These are phyloP conservation scores for Cheumatopsyche charites DNA, from an alignment of 1,140 invertebrate genomes.

Conservation along the genomic window DNA sequence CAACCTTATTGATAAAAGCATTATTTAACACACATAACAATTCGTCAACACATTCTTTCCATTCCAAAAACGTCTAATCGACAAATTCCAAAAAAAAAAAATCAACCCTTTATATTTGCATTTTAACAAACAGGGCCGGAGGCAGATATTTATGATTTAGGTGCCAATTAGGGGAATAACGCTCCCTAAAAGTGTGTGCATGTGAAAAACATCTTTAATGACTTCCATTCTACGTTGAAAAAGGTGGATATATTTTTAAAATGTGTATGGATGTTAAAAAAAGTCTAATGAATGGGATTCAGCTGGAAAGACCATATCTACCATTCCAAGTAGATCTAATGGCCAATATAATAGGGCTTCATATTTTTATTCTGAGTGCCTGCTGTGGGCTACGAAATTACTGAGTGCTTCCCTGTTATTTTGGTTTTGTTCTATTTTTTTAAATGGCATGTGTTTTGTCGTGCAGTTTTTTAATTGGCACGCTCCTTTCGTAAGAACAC, in stretches of 20 bases:
- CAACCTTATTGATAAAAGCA: too few relatives aligned
- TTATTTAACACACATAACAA: too few relatives aligned
- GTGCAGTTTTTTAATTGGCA: too few relatives aligned
- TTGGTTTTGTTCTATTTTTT: too few relatives aligned
- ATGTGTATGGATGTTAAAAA: background rate
- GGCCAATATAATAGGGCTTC: slow-evolving; percentile 28
- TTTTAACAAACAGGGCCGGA: too few relatives aligned
- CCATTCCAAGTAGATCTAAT: slow-evolving; percentile 16
- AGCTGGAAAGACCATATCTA: slow-evolving; percentile 13
- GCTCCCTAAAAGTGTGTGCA: background rate
- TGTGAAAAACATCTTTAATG: slow-evolving; percentile 2
- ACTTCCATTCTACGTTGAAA: background rate
- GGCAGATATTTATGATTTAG: slow-evolving; percentile 24
- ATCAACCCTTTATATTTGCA: slow-evolving; percentile 2
- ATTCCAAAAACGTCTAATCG: too few relatives aligned
- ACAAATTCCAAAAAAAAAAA: too few relatives aligned
- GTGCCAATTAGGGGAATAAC: slow-evolving; percentile 9
- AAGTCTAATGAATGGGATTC: slow-evolving; percentile 27
- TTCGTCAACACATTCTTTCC: too few relatives aligned
- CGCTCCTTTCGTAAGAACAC: too few relatives aligned
- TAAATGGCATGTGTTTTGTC: too few relatives aligned
- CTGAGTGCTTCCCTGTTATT: background rate
- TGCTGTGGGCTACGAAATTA: slow-evolving; percentile 27
- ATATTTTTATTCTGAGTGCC: slow-evolving; percentile 18
- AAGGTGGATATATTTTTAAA: slow-evolving; percentile 28